Percentiles rank a stretch among this genome's conserved stretches.
Evolutionary conservation across 1,140 invertebrate species (phyloP).

Genomic region (Achroia grisella): DNA sequence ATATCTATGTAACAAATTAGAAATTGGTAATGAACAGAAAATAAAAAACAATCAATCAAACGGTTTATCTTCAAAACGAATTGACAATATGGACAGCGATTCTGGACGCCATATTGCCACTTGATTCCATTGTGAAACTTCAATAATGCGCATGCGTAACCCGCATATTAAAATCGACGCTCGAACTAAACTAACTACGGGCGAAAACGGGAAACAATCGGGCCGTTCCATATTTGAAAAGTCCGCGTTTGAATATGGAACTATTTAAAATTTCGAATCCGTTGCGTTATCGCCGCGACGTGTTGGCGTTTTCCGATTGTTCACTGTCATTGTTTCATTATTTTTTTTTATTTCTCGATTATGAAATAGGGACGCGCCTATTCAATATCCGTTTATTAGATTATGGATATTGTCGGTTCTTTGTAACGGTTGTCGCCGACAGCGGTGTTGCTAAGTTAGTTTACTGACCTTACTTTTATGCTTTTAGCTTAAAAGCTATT

Average conservation of each 20-base stretch:
- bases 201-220: conserved; percentile 70
- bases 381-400: conserved; percentile 19
- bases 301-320: conserved; percentile 67
- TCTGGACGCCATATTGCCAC: conserved; percentile 45
- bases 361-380: conserved; percentile 17
- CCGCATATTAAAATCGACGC: conserved; percentile 65
- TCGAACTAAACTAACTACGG: conserved; percentile 41
- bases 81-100: conserved; percentile 43
- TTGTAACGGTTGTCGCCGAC: conserved; percentile 6
- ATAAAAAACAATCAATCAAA: neutral
- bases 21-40: no score
- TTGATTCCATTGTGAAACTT: conserved; percentile 62
- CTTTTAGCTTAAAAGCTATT: no score
- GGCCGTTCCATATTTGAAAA: conserved; percentile 59
- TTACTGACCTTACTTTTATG: no score
- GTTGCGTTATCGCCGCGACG: conserved; percentile 68
- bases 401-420: conserved; percentile 3
- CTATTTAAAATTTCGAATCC: conserved; percentile 72
- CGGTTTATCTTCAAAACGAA: conserved; percentile 24
- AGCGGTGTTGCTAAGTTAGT: no score
- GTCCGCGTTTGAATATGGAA: conserved; percentile 66
- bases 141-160: conserved; percentile 57
- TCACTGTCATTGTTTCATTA: conserved; percentile 25
- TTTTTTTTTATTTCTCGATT: conserved; percentile 19
- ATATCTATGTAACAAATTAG: no score